Conservation (phyloP, 92 coral and sea anemone genomes). For the Epizoanthus fatuus region DNA sequence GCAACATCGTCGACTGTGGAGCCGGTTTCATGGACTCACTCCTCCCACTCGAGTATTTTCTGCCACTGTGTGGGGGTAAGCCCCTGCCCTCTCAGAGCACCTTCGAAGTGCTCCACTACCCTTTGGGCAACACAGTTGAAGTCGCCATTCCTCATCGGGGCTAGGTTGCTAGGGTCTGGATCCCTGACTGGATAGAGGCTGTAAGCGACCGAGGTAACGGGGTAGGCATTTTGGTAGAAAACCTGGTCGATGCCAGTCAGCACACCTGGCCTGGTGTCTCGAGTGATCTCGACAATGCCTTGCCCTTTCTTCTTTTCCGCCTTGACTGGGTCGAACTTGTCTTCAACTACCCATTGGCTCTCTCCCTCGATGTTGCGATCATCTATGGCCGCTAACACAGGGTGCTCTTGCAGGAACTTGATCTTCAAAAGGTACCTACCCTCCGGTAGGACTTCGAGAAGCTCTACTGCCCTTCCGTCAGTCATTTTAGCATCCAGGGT, state of each 20-base stretch:
- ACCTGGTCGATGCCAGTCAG: conserved; percentile 15
- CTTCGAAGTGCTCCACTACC: not conserved
- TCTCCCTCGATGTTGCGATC: not conserved
- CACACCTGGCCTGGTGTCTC: not conserved
- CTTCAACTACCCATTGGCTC: not conserved
- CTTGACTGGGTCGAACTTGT: too few relatives aligned
- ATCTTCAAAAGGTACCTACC: not conserved
- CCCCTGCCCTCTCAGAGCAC: conserved; percentile 3
- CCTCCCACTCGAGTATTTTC: too few relatives aligned
- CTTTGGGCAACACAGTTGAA: conserved; percentile 26
- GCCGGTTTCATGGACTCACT: not conserved
- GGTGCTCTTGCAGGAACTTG: too few relatives aligned
- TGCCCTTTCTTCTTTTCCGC: not conserved
- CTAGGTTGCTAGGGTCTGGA: conserved; percentile 6
- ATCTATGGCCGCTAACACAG: too few relatives aligned
- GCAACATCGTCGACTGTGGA: conserved; percentile 14
- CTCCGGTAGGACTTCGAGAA: not conserved
- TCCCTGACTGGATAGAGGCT: conserved; percentile 1
- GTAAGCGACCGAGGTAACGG: not conserved
- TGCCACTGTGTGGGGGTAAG: too few relatives aligned
- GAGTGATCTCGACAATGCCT: not conserved
- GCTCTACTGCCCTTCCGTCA: not conserved
- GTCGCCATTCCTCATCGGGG: conserved; percentile 18
- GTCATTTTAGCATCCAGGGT: not conserved
- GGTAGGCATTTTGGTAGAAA: not conserved